Conservation (phyloP, 53 echinoderm and acorn worm species). For the Patiria pectinifera region DNA sequence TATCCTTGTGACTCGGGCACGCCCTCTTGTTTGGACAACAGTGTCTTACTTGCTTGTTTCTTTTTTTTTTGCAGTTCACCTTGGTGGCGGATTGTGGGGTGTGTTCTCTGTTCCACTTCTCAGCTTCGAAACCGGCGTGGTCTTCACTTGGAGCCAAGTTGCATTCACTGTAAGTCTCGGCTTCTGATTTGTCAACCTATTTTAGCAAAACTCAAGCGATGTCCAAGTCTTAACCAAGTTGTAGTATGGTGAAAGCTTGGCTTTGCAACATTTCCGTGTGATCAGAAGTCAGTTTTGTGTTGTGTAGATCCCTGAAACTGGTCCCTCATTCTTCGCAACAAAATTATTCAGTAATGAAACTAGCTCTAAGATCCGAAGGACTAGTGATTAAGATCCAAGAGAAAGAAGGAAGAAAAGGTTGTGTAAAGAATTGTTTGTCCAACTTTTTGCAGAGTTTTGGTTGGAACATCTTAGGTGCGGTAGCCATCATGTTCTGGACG, state of each 20-base stretch:
- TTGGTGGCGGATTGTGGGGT: conserved; percentile 94
- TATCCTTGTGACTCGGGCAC: too few relatives aligned
- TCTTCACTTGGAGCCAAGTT: conserved; percentile 56
- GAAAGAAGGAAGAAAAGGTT: too few relatives aligned
- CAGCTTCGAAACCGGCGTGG: conserved; percentile 58
- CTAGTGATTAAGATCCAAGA: too few relatives aligned
- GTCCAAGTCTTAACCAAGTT: too few relatives aligned
- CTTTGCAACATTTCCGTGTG: too few relatives aligned
- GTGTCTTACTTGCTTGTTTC: background rate
- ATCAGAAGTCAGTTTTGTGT: too few relatives aligned
- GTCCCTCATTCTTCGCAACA: too few relatives aligned
- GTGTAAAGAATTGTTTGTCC: background rate
- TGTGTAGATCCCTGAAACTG: too few relatives aligned
- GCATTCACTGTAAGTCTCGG: conserved; percentile 51
- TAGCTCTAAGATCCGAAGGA: too few relatives aligned
- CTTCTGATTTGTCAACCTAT: background rate
- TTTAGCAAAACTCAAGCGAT: background rate
- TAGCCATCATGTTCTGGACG: conserved; percentile 81
- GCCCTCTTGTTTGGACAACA: too few relatives aligned
- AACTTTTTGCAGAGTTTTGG: conserved; percentile 67
- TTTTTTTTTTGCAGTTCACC: conserved; percentile 74
- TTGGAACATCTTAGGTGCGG: conserved; percentile 88
- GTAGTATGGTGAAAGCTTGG: too few relatives aligned
- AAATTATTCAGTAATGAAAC: too few relatives aligned
- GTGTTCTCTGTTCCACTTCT: conserved; percentile 80